Evolutionary conservation across 2,113 vertebrate species (phyloP), one percentile per base, ranked within the genome.

Genomic region (Thinocorus orbignyianus): DNA sequence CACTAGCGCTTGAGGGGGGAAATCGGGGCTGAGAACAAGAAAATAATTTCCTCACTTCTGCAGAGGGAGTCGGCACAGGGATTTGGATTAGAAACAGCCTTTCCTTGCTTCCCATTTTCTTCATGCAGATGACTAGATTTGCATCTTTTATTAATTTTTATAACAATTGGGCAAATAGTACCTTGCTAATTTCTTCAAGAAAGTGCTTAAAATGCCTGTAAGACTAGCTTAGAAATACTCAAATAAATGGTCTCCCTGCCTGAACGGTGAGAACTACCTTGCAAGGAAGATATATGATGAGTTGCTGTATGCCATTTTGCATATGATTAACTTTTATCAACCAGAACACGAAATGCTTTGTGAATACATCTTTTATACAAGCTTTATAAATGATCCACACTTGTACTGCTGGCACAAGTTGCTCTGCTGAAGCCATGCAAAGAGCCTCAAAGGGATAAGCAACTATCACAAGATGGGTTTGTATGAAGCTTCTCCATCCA

Each of bases 261-360:
- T 52, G 33, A 76, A 48, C 64, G 76, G 55, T 1, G 4, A 24
- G 61, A 84, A 71, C 37, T 81, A 11, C 48, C 85, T 89, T 51
- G 17, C 86, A 78, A 93, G 62, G 51, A 81, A 94, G 94, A 88
- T 79, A 81, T 55, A 92, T 88, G 52, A 61, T 62, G 66, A 90
- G 58, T 54, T 87, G 41, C 49, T 94, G 17, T 51, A 30, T 91
- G 79, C 57, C 91, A 51, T 97, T 95, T 96, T 95, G 87, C 71
- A 92, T 95, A 91, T 86, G 94, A 97, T 96, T 96, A 96, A 96
- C 44, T 83, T 95, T 94, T 95, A 93, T 93, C 94, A 97, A 54
- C 64, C 26, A 83, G 85, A 96, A 93, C 66, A 94, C 55, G 61
- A 93, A 94, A 12, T 3, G 1, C 85, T 88, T 95, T 93, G 82